Evolutionary conservation across 2,113 vertebrate genomes (phyloP).

Genomic region (Pygathrix nemaeus): DNA sequence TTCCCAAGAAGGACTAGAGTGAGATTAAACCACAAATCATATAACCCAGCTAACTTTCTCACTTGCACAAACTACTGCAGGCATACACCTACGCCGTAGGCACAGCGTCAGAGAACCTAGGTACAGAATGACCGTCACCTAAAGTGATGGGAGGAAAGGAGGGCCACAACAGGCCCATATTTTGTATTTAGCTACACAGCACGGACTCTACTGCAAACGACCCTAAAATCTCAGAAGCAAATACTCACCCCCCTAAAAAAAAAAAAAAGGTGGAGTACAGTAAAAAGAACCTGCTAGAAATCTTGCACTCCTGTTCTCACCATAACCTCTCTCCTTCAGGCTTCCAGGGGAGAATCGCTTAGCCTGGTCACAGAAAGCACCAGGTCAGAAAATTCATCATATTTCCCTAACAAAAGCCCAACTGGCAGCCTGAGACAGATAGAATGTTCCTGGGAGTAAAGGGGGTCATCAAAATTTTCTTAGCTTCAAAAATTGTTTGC

Average conservation of each 20-base stretch:
- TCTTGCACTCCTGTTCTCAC: neutral
- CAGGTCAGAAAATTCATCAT: conserved; percentile 46
- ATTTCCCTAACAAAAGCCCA: neutral
- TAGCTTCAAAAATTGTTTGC: conserved; percentile 55
- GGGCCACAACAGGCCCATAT: neutral
- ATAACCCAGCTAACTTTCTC: neutral
- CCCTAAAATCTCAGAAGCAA: conserved; percentile 8
- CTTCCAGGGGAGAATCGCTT: neutral
- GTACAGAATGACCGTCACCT: neutral
- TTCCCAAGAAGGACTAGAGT: conserved; percentile 5
- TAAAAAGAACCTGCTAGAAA: conserved; percentile 22
- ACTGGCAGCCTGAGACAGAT: neutral
- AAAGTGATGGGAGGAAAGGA: neutral
- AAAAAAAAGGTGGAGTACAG: neutral
- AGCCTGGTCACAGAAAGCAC: conserved; percentile 25
- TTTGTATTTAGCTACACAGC: neutral
- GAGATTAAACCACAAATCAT: conserved; percentile 13
- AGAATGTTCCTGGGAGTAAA: conserved; percentile 14
- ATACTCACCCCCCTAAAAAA: neutral
- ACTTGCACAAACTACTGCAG: neutral
- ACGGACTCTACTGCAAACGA: conserved; percentile 18
- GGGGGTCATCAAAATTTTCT: conserved; percentile 50
- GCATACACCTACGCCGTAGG: neutral
- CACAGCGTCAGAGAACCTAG: neutral
- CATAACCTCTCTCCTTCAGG: neutral